phyloP scores from a whole-genome alignment of 2,888 invertebrate genomes.

The Andricus curvator region DNA sequence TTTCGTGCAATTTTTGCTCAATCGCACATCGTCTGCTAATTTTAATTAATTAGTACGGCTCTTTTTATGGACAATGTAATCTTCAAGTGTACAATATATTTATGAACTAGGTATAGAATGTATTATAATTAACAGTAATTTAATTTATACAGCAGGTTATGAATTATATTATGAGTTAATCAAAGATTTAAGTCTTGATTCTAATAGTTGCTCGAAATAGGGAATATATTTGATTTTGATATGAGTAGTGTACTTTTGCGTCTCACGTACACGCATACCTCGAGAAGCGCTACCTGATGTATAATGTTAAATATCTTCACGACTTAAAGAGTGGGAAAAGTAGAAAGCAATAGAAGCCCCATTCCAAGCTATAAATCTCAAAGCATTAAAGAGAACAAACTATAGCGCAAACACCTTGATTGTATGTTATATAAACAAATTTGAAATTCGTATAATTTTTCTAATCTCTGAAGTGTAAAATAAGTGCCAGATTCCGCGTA shows the following conservation, averaged over 20 bases:
- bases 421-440: not conserved
- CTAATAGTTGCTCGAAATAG: not conserved
- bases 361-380: not conserved
- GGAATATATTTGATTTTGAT: not conserved
- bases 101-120: not conserved
- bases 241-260: slow-evolving; percentile 1
- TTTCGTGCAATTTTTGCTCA: not conserved
- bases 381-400: not conserved
- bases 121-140: not conserved
- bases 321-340: not conserved
- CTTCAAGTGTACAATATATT: not conserved
- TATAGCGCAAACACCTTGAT: not conserved
- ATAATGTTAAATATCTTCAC: slow-evolving; percentile 22
- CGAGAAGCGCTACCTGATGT: slow-evolving; percentile 33
- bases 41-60: not conserved
- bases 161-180: not conserved
- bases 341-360: not conserved
- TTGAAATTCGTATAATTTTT: not conserved
- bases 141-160: not conserved
- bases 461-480: not conserved
- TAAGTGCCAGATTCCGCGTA: not conserved
- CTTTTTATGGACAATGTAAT: not conserved
- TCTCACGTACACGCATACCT: slow-evolving; percentile 31
- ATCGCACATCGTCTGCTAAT: not conserved
- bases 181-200: not conserved